phyloP scores from a whole-genome alignment of 2,113 vertebrate species.

The Nansenia antarctica region DNA sequence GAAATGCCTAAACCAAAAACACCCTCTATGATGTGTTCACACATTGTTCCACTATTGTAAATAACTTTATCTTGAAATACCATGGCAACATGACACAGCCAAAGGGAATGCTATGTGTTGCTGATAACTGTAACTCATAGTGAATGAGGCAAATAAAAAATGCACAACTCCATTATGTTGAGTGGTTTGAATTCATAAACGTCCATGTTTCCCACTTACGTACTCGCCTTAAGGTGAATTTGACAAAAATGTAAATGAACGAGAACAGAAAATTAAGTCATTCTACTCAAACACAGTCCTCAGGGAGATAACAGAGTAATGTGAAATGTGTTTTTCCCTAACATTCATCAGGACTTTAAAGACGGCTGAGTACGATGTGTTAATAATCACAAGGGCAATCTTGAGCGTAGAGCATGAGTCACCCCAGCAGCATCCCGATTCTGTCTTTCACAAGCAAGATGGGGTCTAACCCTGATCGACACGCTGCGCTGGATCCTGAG shows the following conservation, averaged over 20 bases:
- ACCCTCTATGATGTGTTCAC: slow-evolving; percentile 49
- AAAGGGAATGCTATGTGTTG: slow-evolving; percentile 34
- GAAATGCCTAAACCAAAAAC: slow-evolving; percentile 51
- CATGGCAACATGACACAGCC: slow-evolving; percentile 24
- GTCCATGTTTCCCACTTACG: not conserved
- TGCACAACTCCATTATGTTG: not conserved
- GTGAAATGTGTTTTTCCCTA: not conserved
- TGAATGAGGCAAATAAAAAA: not conserved
- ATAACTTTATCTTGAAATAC: too few relatives aligned
- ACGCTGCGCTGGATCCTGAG: not conserved
- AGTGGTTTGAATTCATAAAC: not conserved
- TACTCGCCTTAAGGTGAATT: too few relatives aligned
- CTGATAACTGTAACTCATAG: slow-evolving; percentile 33
- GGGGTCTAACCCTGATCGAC: not conserved
- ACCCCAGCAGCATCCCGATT: not conserved
- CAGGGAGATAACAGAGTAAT: not conserved
- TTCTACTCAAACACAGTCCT: not conserved
- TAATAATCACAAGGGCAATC: not conserved
- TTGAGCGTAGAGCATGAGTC: not conserved
- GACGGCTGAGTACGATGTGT: not conserved
- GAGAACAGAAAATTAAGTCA: not conserved
- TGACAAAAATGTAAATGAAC: too few relatives aligned
- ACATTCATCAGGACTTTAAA: not conserved
- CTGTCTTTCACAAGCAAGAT: not conserved
- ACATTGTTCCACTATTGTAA: slow-evolving; percentile 11